Evolutionary conservation across 53 echinoderm and acorn worm species (phyloP), one percentile per base, ranked within the genome.

Genomic region (Crossaster papposus): DNA sequence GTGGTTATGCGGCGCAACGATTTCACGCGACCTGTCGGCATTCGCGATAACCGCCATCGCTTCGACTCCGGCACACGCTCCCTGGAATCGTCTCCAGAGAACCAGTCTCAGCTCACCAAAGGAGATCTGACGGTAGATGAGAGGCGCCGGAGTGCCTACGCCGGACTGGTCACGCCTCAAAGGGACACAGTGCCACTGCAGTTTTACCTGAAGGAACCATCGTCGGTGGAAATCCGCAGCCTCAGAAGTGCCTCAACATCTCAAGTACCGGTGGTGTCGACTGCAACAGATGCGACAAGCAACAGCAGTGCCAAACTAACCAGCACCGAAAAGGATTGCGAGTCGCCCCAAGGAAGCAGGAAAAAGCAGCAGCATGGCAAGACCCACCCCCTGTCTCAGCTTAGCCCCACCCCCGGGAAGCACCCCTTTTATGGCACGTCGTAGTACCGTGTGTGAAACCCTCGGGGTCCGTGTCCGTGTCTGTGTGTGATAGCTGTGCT

Each of bases 321-420:
- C 51, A 51, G 13, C 23, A 0, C 1, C 15, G 23, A 78, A 24
- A 78, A 78, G 80, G 92, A 92, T 38, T 72, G 30, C 35, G 23
- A 33, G 29, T 32, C 26, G 18, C 51, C 30, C 11, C 30, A 33
- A 35, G 5, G 11, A 17, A 51, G 52, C 88, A 73, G 51, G 32
- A 73, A 52, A 52, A 89, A 83, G 68, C 64, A 31, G 33, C 92
- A 89, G 30, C 93, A 95, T 74, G 97, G 95, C 26, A 95, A 94
- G 82, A 81, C 95, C 17, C 97, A 97, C 73, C 97, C 97, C 15
- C 76, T 97, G 2, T 76, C 92, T 34, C 94, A 94, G 84, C 88
- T 95, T 6, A 88, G 88, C 36, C 79, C 76, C 20, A 63, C 77
- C 62, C 54, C 86, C 34, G 72, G 81, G 12, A 92, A 92, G 53